Base-by-base conservation (phyloP, 92 coral and sea anemone species). In the Paramuricea clavata region DNA sequence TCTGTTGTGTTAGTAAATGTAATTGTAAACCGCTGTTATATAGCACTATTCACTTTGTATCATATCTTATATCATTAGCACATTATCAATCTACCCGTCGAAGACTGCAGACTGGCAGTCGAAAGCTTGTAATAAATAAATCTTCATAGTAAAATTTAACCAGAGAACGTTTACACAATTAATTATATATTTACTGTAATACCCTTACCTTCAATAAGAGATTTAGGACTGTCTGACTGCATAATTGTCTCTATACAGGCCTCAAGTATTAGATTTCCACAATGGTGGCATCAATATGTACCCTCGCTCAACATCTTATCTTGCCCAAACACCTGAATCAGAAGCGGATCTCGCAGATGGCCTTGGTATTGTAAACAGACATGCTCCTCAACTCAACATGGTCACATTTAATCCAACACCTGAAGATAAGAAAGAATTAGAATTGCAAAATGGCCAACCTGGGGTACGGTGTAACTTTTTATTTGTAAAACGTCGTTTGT, bases 341-440 rank as follows among this genome's bases (percentile, higher is more conserved):
- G 83, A 78, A 59, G 83, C 83, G 11, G 72, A 78, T 22, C 83
- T 56, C 17, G 69, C 83, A 7, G 71, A 78, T 78, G 71, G 83
- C 21, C 83, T 78, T 57, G 83, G 83, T 22, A 78, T 78, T 42
- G 83, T 78, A 16, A 78, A 78, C 65, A 56, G 83, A 30, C 71
- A 36, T 60, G 83, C 49, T n/a, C 83, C 83, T 59, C 50, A 32
- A 36, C 71, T 64, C 12, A 78, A 78, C 23, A 78, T 78, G 83
- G 72, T 78, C 11, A 78, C 83, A 39, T 78, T 78, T 27, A 78
- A 78, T 64, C 83, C 83, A 23, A 78, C 44, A 9, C 83, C 83
- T 56, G 83, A 78, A 78, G 83, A 78, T 9, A 31, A 60, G 54
- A 78, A 59, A 56, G 83, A 78, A 60, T 8, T 56, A 22, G 83